A percentile compares a stretch with the other conserved stretches of the same genome.
Conservation (phyloP, 2,113 vertebrate species). For the Kryptolebias marmoratus region DNA sequence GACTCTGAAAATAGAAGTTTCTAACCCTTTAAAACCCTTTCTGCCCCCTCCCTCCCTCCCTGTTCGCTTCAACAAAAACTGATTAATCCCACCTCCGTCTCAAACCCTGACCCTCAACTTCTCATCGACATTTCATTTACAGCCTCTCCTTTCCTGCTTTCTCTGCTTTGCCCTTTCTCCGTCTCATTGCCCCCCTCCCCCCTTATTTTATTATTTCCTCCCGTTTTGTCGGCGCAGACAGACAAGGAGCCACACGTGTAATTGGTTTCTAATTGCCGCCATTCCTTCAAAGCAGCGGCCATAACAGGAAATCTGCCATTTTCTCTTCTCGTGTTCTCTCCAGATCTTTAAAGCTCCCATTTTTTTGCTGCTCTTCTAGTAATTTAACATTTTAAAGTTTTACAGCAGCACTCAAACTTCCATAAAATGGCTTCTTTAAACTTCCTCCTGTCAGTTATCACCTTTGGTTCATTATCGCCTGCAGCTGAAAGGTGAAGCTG, state of each 20-base stretch:
- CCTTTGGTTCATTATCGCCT: too few species aligned
- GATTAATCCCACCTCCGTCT: slow-evolving; percentile 56
- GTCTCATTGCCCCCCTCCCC: slow-evolving; percentile 37
- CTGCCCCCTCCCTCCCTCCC: slow-evolving; percentile 31
- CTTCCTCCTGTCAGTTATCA: background rate
- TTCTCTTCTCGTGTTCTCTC: slow-evolving; percentile 33
- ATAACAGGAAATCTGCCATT: slow-evolving; percentile 61
- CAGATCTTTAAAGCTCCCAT: slow-evolving; percentile 36
- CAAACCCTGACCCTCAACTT: slow-evolving; percentile 50
- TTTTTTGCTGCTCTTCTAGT: slow-evolving; percentile 45
- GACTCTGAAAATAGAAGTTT: slow-evolving; percentile 81
- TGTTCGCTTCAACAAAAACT: slow-evolving; percentile 50
- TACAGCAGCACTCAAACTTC: slow-evolving; percentile 29
- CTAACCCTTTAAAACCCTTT: slow-evolving; percentile 71
- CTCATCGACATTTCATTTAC: slow-evolving; percentile 63
- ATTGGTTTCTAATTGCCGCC: slow-evolving; percentile 71
- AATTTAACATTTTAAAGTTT: slow-evolving; percentile 48
- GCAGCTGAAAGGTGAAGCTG: too few species aligned
- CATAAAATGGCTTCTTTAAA: slow-evolving; percentile 26
- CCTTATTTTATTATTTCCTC: slow-evolving; percentile 31
- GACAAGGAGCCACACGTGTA: slow-evolving; percentile 51
- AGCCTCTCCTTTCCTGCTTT: slow-evolving; percentile 20
- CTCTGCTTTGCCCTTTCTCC: slow-evolving; percentile 44
- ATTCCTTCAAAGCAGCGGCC: slow-evolving; percentile 34
- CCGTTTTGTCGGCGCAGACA: slow-evolving; percentile 46